phyloP scores from a whole-genome alignment of 1,140 invertebrate genomes.

The Pomacea maculata region DNA sequence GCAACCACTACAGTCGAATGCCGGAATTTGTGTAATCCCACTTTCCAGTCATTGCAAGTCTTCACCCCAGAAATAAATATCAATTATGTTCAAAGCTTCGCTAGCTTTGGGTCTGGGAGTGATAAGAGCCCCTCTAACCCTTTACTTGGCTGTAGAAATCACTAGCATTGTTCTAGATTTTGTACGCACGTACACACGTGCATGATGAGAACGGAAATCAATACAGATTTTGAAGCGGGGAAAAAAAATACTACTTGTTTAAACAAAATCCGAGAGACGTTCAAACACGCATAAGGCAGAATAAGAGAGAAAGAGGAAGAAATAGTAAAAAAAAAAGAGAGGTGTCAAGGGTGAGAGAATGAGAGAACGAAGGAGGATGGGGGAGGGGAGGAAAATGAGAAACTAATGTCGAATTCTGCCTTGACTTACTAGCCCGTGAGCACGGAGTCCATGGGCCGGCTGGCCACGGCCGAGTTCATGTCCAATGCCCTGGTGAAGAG shows the following conservation, averaged over 20 bases:
- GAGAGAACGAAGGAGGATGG: conserved; percentile 16
- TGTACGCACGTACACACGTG: conserved; percentile 6
- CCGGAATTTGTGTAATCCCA: background rate
- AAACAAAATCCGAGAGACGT: background rate
- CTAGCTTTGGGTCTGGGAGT: background rate
- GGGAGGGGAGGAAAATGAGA: conserved; percentile 17
- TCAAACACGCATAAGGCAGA: background rate
- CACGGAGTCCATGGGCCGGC: background rate
- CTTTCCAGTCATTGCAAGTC: background rate
- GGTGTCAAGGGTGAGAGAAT: conserved; percentile 9
- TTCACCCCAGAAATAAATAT: background rate
- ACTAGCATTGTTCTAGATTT: background rate
- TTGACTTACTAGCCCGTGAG: background rate
- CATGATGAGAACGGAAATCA: background rate
- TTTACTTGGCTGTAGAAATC: background rate
- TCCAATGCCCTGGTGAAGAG: too few relatives aligned
- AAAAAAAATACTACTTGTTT: background rate
- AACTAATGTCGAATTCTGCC: background rate
- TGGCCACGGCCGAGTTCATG: too few relatives aligned
- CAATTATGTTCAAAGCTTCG: background rate
- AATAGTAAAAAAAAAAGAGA: conserved; percentile 1
- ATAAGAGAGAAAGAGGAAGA: conserved; percentile 2
- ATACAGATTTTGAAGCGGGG: background rate
- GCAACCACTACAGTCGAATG: background rate
- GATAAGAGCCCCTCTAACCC: background rate